phyloP scores from a whole-genome alignment of 2,797 vertebrate species.

The Mus caroli region DNA sequence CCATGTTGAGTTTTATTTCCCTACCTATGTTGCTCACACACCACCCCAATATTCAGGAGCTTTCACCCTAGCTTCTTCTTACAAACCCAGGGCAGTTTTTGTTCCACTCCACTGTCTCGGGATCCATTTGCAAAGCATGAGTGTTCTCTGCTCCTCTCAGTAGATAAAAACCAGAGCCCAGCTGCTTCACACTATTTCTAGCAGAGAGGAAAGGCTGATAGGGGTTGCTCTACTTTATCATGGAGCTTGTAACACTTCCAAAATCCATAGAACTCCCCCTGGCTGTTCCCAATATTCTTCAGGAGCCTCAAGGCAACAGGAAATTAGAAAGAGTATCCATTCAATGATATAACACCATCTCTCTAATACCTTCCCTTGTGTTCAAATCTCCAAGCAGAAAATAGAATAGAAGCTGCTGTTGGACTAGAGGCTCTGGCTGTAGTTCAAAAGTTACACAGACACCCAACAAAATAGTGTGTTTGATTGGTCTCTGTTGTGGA shows the following conservation, averaged over 20 bases:
- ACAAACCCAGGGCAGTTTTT: not conserved
- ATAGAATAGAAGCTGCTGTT: not conserved
- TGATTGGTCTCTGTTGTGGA: not conserved
- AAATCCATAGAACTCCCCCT: not conserved
- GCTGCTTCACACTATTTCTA: not conserved
- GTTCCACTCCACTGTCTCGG: not conserved
- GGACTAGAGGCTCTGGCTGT: not conserved
- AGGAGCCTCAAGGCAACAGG: not conserved
- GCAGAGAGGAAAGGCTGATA: not conserved
- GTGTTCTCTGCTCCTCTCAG: not conserved
- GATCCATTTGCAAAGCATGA: not conserved
- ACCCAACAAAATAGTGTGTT: not conserved
- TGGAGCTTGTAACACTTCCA: not conserved
- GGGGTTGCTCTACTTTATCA: not conserved
- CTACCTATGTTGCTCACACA: not conserved
- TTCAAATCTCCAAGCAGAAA: not conserved
- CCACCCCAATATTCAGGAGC: too few species aligned
- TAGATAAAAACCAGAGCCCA: not conserved
- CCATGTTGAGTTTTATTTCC: not conserved
- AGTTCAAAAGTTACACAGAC: not conserved
- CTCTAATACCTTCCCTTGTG: not conserved
- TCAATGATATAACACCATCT: not conserved
- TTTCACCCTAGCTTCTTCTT: not conserved
- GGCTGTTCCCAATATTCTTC: not conserved
- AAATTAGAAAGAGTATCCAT: constrained; percentile 6